phyloP scores from a whole-genome alignment of 2,113 vertebrate species.

The Cynocephalus volans region DNA sequence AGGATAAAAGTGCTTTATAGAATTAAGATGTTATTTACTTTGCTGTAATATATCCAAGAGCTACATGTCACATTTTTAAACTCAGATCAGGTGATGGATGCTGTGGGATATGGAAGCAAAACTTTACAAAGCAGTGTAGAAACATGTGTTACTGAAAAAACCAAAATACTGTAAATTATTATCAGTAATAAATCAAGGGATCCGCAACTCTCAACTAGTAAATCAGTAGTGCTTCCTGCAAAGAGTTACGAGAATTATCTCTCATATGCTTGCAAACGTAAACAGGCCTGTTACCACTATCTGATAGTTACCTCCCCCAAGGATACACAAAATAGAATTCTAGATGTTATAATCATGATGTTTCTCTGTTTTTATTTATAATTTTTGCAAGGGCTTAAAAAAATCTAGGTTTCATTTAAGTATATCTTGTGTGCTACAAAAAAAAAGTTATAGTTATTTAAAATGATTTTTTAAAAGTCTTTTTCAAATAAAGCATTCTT shows the following conservation, averaged over 20 bases:
- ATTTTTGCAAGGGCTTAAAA: neutral
- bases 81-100: neutral
- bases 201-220: neutral
- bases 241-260: neutral
- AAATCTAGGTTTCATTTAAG: constrained; percentile 46
- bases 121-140: constrained; percentile 21
- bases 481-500: constrained; percentile 48
- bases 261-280: neutral
- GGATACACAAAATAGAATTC: neutral
- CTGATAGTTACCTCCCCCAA: neutral
- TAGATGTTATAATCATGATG: neutral
- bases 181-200: constrained; percentile 41
- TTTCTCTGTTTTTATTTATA: neutral
- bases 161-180: neutral
- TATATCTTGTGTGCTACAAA: neutral
- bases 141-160: constrained; percentile 4
- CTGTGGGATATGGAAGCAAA: neutral
- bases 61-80: neutral
- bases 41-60: neutral
- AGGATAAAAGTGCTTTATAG: neutral
- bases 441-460: neutral
- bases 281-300: neutral
- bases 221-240: neutral
- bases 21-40: constrained; percentile 53
- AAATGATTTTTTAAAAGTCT: neutral